These are phyloP conservation scores for Lagopus muta DNA, from an alignment of 2,113 vertebrate genomes.

Conservation along the genomic window DNA sequence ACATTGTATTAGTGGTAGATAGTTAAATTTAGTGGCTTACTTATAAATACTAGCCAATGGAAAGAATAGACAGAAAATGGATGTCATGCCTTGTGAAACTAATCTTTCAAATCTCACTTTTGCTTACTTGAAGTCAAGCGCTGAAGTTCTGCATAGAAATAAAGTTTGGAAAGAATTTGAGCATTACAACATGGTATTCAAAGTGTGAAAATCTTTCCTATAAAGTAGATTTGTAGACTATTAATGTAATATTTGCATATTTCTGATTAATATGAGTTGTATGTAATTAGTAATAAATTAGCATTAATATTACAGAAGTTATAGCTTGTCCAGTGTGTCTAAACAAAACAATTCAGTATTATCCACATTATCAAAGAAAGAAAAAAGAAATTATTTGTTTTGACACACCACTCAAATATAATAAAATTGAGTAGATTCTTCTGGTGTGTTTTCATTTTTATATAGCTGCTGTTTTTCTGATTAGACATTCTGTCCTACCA, in stretches of 20 bases:
- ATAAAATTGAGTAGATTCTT: not conserved
- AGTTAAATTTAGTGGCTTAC: not conserved
- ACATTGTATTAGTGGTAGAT: not conserved
- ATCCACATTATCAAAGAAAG: not conserved
- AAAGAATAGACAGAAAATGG: not conserved
- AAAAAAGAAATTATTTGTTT: not conserved
- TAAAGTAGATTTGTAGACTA: not conserved
- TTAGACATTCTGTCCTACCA: not conserved
- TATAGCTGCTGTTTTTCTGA: not conserved
- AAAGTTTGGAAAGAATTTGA: not conserved
- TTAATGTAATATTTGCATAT: not conserved
- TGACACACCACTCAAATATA: not conserved
- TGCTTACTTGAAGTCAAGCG: not conserved
- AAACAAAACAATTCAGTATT: not conserved
- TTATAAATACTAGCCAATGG: not conserved
- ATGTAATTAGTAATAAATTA: not conserved
- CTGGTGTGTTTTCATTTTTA: not conserved
- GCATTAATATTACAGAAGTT: not conserved
- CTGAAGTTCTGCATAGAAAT: not conserved
- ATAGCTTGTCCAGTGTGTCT: not conserved
- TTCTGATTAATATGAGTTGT: not conserved
- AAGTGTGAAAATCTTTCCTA: not conserved
- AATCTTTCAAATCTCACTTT: not conserved
- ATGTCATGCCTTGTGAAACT: not conserved
- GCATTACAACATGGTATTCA: not conserved